Base-by-base conservation (phyloP, 2,888 invertebrate species). In the Tortrix viridana region DNA sequence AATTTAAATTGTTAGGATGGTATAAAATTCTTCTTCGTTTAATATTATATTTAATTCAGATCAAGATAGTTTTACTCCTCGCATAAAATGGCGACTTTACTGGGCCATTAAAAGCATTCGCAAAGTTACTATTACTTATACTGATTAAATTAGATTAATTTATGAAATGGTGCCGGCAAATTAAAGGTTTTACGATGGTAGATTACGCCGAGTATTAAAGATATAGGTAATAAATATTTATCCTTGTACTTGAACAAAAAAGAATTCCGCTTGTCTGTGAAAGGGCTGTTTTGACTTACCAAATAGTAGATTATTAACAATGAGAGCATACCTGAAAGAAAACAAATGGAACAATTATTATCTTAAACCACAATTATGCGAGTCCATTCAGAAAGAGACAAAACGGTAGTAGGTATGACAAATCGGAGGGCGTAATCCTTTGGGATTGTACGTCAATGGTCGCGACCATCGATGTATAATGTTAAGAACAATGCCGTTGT, bases 381-480 rank as follows among this genome's bases (percentile, higher is more conserved):
- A 6, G 19, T 20, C 44, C 43, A 59, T 54, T 54, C 46, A 20
- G 12, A 26, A 50, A 32, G 14, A 53, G 19, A 53, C 52, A 44
- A 57, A 50, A 63, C 61, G 44, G 61, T 63, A 63, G 53, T 41
- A 23, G 47, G 58, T 41, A 23, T 53, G 58, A 58, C 63, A 63
- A 63, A 57, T 41, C 47, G 37, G n/a, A 43, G 9, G 32, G 32
- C 38, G 9, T 63, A 57, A 63, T 58, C 63, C 58, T 23, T 12
- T 5, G 63, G 41, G 63, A 32, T 26, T 57, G 54, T 44, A 56
- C 41, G 48, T 57, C 50, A 62, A 62, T 62, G 62, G 38, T 37
- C 22, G 26, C 3, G 32, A 32, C 32, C 12, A 12, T 32, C 3
- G 32, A 32, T 32, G 12, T 32, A 7, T 32, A 32, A 43, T 38